Percentiles rank a stretch among this genome's conserved stretches.
Evolutionary conservation across 2,888 invertebrate genomes (phyloP).

Genomic region (Tineola bisselliella): DNA sequence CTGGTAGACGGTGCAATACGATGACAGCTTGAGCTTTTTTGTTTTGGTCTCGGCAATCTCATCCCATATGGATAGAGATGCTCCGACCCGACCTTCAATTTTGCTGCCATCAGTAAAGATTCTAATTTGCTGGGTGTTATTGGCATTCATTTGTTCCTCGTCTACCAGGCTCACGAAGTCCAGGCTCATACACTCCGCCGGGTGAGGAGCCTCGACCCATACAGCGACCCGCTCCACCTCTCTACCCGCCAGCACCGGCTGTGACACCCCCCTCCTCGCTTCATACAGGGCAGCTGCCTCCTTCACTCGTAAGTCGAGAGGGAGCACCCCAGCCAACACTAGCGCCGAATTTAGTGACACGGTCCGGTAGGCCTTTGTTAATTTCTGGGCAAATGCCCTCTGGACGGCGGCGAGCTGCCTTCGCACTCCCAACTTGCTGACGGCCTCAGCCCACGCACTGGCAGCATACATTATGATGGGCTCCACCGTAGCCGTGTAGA

Average conservation of each 20-base stretch:
- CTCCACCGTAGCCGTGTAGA: slow-evolving; percentile 8
- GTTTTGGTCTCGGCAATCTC: no score
- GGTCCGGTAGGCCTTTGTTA: no score
- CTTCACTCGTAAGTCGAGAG: no score
- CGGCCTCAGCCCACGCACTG: slow-evolving; percentile 1
- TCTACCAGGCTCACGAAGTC: neutral
- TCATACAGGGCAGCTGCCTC: slow-evolving; percentile 2
- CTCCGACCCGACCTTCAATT: no score
- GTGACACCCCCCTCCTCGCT: neutral
- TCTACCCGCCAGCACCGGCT: neutral
- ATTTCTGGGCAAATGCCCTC: no score
- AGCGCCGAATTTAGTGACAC: no score
- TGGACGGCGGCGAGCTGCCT: no score
- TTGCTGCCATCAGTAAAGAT: no score
- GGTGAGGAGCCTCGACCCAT: neutral
- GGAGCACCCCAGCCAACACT: no score
- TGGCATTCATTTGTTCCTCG: neutral
- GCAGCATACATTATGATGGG: slow-evolving; percentile 12
- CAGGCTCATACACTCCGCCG: neutral
- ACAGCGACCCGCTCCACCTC: neutral
- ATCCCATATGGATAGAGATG: no score
- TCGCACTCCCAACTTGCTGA: neutral
- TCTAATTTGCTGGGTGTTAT: no score
- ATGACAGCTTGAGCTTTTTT: neutral
- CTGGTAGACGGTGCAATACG: neutral